Evolutionary conservation across 2,797 vertebrate genomes (phyloP), one percentile per base, ranked within the genome.

Genomic region (Cryptoprocta ferox): DNA sequence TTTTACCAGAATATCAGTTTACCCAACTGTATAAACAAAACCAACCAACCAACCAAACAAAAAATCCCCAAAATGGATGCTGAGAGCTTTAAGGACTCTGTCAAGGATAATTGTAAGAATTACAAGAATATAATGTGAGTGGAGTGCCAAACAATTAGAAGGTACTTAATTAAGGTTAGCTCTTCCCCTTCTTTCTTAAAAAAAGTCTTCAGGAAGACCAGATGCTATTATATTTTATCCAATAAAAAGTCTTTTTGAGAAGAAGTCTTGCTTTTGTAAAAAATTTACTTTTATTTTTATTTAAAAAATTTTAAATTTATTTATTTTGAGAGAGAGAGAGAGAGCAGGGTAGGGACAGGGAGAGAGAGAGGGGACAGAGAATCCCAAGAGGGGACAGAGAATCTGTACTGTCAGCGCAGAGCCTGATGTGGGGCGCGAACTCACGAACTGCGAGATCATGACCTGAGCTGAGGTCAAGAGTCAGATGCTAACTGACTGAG

Each of bases 21-120:
- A 73, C 32, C 53, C 11, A 59, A 5, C 16, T 85, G 35, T 78
- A 18, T 75, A 75, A 75, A 32, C 6, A 39, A 39, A 70, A 24
- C 68, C 39, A 71, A 35, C 6, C 37, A 42, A 68, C 13, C 24
- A 42, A 73, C 1, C 37, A 71, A 73, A 28, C 71, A 45, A 75
- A 68, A 68, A 21, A 30, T 9, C 21, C 73, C 28, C 73, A 48
- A 63, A 83, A 70, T 48, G 85, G 50, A 39, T 42, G 35, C 32
- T 26, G 68, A 93, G 73, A 18, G 2, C 13, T 93, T 92, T 95
- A 32, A 91, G 70, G 93, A 93, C 61, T 87, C 39, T n/a, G 15
- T 88, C 26, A 35, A 71, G 16, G n/a, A 48, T n/a, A 65, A 1
- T 42, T 53, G 15, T 28, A 89, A 80, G n/a, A 87, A 61, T 53